Evolutionary conservation across 2,888 invertebrate species (phyloP), one percentile per base, ranked within the genome.

Genomic region (Polydesmus complanatus): DNA sequence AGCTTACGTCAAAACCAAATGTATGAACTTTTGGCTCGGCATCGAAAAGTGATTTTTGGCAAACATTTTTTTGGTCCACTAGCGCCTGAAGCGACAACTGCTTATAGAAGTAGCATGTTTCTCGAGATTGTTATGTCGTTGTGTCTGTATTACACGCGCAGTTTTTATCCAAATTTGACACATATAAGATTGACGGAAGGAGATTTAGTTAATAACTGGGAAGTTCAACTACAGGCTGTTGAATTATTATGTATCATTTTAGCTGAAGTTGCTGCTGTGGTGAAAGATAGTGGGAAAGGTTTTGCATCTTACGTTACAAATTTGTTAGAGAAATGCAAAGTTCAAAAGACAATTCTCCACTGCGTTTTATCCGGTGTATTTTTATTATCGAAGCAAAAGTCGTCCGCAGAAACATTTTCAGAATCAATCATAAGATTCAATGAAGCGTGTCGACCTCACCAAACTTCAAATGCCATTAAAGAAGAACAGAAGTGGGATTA

Each of bases 311-410:
- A 86, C 71, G 83, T 86, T 64, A 82, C 82, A 18, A 87, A 88
- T 73, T 74, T 76, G 66, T 75, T 89, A 69, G 77, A 80, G 2
- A 82, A 86, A 64, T 86, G 87, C 69, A 89, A 89, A 73, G 78
- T 91, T 55, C 90, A 91, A 73, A 89, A 89, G 71, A 84, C 87
- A 25, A 79, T 88, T 54, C 77, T 91, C 56, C 88, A 89, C 71
- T 86, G 87, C 70, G 76, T 89, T 22, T 79, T 88, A 56, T 85
- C 88, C 2, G 85, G 85, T 21, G 85, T 89, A 1, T 77, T 83
- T 68, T 61, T 61, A 64, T 14, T 66, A 69, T 26, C 55, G n/a
- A 54, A 48, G 27, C 57, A 50, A 27, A 21, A 37, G 22, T 48
- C 51, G 3, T 19, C 22, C 27, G 62, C 55, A 19, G 57, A 77